Evolutionary conservation across 2,888 invertebrate genomes (phyloP), one percentile per base, ranked within the genome.

Genomic region (Pandemis heparana): DNA sequence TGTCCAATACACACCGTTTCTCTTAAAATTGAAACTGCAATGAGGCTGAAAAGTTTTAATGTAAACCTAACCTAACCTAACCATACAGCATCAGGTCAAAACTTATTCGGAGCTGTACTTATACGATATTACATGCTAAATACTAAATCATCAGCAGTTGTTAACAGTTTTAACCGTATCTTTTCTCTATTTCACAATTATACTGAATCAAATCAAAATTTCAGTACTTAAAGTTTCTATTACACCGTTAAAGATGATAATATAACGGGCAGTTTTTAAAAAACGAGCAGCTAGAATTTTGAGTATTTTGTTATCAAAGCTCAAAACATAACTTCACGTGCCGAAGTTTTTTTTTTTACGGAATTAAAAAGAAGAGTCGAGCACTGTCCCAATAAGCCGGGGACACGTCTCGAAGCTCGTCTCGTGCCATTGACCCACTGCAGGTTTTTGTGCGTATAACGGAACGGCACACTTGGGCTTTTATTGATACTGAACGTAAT

Each of bases 391-490:
- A 80, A 77, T 78, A 79, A 77, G 79, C 79, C 41, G 65, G 79
- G 77, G 79, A 79, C 79, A 77, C 76, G 79, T 78, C 83, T 78
- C 80, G 80, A 77, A 81, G 79, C 70, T 75, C 75, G 73, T 51
- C 75, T 76, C 91, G 93, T 92, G 91, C 94, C 90, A 89, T 84
- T 94, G 93, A 94, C 94, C 94, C 79, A 94, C 88, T 91, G 86
- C 89, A 84, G 84, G 85, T 93, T 94, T 94, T 93, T 94, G 91
- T 92, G 76, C 86, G 84, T 81, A 83, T 94, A 94, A 94, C 94
- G 94, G 94, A 77, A 81, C 87, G 90, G 81, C 90, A 91, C 89
- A 92, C 91, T 93, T 89, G 83, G 84, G 88, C 89, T 87, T 88
- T 87, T 90, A 91, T 92, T 91, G 92, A 92, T 91, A 87, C 86